These are phyloP conservation scores for Athetis lepigone DNA, from an alignment of 2,888 invertebrate genomes.

Conservation along the genomic window DNA sequence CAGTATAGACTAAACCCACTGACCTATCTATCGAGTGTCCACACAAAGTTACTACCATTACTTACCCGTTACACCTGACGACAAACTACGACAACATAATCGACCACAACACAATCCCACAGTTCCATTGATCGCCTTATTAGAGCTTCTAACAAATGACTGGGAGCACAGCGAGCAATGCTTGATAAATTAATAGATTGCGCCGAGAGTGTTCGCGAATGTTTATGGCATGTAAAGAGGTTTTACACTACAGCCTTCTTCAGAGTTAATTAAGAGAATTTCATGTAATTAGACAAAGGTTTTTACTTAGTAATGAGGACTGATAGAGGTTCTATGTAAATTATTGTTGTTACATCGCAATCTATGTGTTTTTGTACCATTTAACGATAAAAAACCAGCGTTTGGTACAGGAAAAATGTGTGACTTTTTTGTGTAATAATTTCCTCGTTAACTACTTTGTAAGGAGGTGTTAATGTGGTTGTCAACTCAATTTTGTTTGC, in stretches of 20 bases:
- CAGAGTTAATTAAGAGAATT: conserved; percentile 60
- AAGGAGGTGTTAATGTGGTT: background rate
- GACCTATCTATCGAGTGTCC: conserved; percentile 5
- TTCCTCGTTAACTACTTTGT: background rate
- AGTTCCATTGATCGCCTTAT: conserved; percentile 17
- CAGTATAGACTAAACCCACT: conserved; percentile 14
- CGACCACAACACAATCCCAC: background rate
- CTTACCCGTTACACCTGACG: conserved; percentile 42
- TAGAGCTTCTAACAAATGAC: background rate
- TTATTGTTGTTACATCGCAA: conserved; percentile 30
- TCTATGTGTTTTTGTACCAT: conserved; percentile 29
- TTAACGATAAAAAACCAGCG: conserved; percentile 7
- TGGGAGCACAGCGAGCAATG: background rate
- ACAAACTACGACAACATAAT: conserved; percentile 20
- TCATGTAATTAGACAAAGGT: conserved; percentile 64
- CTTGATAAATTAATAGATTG: background rate
- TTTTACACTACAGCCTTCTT: conserved; percentile 47
- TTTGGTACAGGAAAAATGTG: conserved; percentile 4
- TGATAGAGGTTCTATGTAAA: conserved; percentile 52
- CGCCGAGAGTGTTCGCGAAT: background rate
- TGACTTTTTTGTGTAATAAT: background rate
- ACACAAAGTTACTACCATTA: conserved; percentile 36
- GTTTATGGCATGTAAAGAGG: conserved; percentile 6
- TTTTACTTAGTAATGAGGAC: conserved; percentile 60
- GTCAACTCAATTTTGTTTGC: background rate